phyloP scores from a whole-genome alignment of 2,797 vertebrate species.

The Pipistrellus nathusii region DNA sequence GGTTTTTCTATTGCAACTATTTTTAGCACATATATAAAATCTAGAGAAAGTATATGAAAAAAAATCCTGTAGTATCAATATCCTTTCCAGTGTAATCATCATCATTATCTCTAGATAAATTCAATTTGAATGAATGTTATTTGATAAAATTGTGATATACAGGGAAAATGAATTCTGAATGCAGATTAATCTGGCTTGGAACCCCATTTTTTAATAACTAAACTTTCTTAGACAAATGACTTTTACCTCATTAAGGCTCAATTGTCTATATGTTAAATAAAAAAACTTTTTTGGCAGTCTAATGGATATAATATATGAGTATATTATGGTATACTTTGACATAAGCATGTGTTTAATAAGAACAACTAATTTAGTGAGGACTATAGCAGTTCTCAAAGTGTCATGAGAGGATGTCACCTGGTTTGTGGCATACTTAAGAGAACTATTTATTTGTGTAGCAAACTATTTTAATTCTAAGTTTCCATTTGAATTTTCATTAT shows the following conservation, averaged over 20 bases:
- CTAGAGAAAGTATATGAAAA: neutral
- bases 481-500: neutral
- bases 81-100: neutral
- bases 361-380: neutral
- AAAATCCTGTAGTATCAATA: neutral
- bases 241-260: neutral
- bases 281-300: neutral
- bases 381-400: neutral
- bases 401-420: no score
- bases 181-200: neutral
- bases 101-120: neutral
- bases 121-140: neutral
- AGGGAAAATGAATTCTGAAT: neutral
- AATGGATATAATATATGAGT: neutral
- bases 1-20: neutral
- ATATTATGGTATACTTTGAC: neutral
- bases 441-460: neutral
- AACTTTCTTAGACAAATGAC: neutral
- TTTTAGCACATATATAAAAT: neutral
- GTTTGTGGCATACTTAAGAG: neutral
- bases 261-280: neutral
- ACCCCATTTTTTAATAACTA: neutral
- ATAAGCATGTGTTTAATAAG: neutral
- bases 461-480: neutral
- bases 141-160: neutral